Evolutionary conservation across 2,113 vertebrate species (phyloP).

Genomic region (Erinaceus europaeus): DNA sequence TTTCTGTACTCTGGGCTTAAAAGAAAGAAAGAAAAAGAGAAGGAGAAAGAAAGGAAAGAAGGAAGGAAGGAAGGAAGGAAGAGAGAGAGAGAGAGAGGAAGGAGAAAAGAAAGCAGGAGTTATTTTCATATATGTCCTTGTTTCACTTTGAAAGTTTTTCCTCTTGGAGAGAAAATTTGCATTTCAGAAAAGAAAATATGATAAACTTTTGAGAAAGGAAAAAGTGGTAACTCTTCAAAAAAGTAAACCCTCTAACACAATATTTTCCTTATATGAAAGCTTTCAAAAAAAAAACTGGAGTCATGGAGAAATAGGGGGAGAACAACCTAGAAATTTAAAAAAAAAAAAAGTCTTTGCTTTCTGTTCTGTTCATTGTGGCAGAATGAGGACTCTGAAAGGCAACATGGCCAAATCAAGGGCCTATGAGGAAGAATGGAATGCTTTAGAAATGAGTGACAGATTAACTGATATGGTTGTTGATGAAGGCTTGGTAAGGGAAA

Average conservation of each 20-base stretch:
- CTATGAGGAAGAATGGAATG: background rate
- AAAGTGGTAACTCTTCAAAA: conserved; percentile 39
- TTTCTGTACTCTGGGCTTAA: conserved; percentile 33
- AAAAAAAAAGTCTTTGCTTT: background rate
- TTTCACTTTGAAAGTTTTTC: conserved; percentile 40
- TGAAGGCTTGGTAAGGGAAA: background rate
- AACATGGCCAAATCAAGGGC: background rate
- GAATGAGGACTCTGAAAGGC: background rate
- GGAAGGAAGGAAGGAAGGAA: too few relatives aligned
- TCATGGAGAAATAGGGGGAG: too few relatives aligned
- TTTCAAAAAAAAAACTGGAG: too few relatives aligned
- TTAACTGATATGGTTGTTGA: background rate
- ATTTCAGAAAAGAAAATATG: conserved; percentile 38
- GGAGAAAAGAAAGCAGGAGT: background rate
- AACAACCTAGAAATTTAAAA: too few relatives aligned
- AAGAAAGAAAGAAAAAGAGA: too few relatives aligned
- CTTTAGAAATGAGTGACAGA: background rate
- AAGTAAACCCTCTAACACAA: background rate
- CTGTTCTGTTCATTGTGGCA: background rate
- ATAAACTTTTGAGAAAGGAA: background rate
- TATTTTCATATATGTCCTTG: conserved; percentile 14
- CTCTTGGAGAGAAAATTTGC: conserved; percentile 27
- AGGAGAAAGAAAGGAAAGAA: too few relatives aligned
- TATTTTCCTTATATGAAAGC: background rate
- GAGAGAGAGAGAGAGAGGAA: too few relatives aligned